Percentiles rank a stretch among this genome's conserved stretches.
These are phyloP conservation scores for Pheosia tremula DNA, from an alignment of 2,888 invertebrate genomes.

Conservation along the genomic window DNA sequence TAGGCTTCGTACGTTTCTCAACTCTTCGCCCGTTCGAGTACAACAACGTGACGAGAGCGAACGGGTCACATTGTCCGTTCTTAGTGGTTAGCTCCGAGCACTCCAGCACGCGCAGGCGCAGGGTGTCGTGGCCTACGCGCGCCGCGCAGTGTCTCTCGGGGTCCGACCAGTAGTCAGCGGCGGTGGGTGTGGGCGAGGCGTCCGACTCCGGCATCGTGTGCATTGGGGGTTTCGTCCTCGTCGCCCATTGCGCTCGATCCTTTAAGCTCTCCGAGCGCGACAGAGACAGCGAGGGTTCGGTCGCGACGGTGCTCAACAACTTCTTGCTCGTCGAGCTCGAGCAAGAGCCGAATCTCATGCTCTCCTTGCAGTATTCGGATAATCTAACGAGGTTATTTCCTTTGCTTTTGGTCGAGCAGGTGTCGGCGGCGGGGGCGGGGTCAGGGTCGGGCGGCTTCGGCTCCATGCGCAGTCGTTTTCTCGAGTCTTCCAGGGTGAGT, in stretches of 20 bases:
- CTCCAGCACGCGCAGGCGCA: constrained; percentile 89
- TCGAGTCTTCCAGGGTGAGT: constrained; percentile 87
- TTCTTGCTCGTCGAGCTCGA: constrained; percentile 80
- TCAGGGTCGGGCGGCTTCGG: constrained; percentile 78
- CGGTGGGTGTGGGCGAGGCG: constrained; percentile 71
- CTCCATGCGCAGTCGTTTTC: constrained; percentile 80
- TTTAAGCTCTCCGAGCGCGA: constrained; percentile 80
- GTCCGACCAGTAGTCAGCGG: constrained; percentile 81
- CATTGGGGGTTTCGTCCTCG: constrained; percentile 72
- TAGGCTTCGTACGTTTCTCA: constrained; percentile 92
- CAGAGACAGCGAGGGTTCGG: constrained; percentile 71
- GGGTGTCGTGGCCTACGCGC: constrained; percentile 74
- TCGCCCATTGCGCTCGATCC: constrained; percentile 73
- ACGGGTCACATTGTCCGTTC: constrained; percentile 96
- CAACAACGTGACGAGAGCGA: constrained; percentile 91
- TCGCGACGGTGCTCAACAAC: constrained; percentile 66
- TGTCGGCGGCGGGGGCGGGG: constrained; percentile 58
- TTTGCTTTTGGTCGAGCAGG: constrained; percentile 63
- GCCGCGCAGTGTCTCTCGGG: constrained; percentile 78
- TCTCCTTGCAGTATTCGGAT: constrained; percentile 79
- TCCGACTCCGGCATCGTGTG: constrained; percentile 74
- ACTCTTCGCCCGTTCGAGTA: constrained; percentile 93
- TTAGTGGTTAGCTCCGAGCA: constrained; percentile 95
- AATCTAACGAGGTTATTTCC: constrained; percentile 74
- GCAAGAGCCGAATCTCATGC: constrained; percentile 77